Evolutionary conservation across 2,888 invertebrate genomes (phyloP).

Genomic region (Cryptops parisi): DNA sequence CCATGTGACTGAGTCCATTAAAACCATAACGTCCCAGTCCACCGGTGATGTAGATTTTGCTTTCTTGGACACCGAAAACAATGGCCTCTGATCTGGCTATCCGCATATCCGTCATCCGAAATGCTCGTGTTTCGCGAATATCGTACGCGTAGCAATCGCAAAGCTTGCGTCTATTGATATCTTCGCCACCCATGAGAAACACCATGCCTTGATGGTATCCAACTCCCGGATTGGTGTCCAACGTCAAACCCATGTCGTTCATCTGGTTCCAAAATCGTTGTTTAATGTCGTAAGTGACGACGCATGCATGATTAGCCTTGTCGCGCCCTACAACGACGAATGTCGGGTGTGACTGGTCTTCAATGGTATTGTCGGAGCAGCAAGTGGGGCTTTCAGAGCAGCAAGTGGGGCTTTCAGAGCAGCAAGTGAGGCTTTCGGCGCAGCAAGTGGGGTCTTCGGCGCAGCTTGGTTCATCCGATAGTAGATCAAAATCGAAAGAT

Average conservation of each 20-base stretch:
- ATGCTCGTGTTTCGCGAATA: not conserved
- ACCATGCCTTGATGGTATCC: constrained; percentile 1
- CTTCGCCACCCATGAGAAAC: constrained; percentile 10
- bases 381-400: no score
- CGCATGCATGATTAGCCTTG: constrained; percentile 1
- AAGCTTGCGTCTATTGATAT: constrained; percentile 1
- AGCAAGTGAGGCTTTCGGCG: no score
- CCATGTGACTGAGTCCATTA: constrained; percentile 4
- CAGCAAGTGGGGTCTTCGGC: no score
- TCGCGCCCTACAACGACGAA: constrained; percentile 2
- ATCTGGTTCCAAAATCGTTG: not conserved
- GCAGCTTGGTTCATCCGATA: no score
- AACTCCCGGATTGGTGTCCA: constrained; percentile 1
- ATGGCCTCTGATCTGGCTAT: not conserved
- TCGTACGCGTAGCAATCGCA: not conserved
- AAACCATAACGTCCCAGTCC: constrained; percentile 4
- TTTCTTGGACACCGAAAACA: not conserved
- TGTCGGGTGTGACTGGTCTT: no score
- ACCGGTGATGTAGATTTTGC: not conserved
- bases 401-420: no score
- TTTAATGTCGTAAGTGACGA: not conserved
- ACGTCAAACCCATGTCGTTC: not conserved
- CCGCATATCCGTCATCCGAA: not conserved
- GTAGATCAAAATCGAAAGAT: no score
- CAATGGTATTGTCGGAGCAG: no score